Conservation (phyloP, 2,113 vertebrate genomes). For the Callipepla californica region DNA sequence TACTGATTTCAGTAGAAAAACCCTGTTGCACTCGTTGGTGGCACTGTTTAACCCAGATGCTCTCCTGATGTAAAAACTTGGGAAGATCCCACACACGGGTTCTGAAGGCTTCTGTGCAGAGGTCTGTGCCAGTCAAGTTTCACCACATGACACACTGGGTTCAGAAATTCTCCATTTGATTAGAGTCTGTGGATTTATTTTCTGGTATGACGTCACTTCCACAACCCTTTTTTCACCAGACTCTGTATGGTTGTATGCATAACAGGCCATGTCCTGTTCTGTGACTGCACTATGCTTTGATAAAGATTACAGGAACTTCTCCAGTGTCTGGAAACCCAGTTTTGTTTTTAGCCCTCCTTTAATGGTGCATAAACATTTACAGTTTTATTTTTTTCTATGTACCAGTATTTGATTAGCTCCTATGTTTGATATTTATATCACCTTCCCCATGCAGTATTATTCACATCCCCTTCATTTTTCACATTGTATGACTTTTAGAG, state of each 20-base stretch:
- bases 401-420: neutral
- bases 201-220: neutral
- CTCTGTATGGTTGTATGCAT: accelerated
- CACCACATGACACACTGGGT: neutral
- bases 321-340: neutral
- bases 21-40: accelerated
- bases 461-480: neutral
- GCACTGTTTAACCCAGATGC: neutral
- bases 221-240: neutral
- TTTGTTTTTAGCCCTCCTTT: neutral
- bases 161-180: neutral
- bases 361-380: neutral
- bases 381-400: neutral
- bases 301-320: neutral
- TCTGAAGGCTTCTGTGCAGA: neutral
- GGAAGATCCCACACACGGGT: neutral
- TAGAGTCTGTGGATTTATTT: neutral
- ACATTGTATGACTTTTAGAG: neutral
- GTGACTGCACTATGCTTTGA: neutral
- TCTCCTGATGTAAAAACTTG: neutral
- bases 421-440: neutral
- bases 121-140: neutral
- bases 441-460: neutral
- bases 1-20: neutral
- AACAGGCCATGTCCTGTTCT: neutral